Evolutionary conservation across 1,140 invertebrate genomes (phyloP).

Genomic region (Trichonephila clavata): DNA sequence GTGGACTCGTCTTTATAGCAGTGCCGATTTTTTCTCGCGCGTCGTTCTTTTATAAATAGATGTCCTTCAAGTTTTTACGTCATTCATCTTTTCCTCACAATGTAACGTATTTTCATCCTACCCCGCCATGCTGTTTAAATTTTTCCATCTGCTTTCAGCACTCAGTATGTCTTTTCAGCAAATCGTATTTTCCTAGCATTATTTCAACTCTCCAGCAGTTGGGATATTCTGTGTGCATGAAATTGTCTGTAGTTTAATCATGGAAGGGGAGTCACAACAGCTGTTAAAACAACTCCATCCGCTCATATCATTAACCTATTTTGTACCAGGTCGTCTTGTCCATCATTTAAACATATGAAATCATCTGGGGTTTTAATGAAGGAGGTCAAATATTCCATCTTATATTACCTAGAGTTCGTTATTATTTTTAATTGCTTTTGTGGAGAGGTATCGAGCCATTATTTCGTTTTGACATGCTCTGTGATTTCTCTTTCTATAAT

Average conservation of each 20-base stretch:
- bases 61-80: constrained; percentile 8
- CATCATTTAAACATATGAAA: neutral
- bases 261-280: neutral
- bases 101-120: neutral
- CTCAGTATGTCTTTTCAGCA: neutral
- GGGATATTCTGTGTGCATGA: neutral
- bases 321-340: neutral
- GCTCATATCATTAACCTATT: constrained; percentile 56
- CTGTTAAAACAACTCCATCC: constrained; percentile 31
- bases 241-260: neutral
- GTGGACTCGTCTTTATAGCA: neutral
- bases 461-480: too few species aligned
- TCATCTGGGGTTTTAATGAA: neutral
- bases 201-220: neutral
- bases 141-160: neutral
- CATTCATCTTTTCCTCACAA: constrained; percentile 8
- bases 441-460: too few species aligned
- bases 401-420: neutral
- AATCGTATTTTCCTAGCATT: neutral
- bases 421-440: neutral
- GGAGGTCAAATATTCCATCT: neutral
- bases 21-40: neutral
- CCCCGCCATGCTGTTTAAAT: neutral
- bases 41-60: constrained; percentile 32
- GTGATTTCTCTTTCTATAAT: too few species aligned